Percentiles rank a stretch among this genome's conserved stretches.
Conservation (phyloP, 2,888 invertebrate genomes). For the Elgonia sp. region DNA sequence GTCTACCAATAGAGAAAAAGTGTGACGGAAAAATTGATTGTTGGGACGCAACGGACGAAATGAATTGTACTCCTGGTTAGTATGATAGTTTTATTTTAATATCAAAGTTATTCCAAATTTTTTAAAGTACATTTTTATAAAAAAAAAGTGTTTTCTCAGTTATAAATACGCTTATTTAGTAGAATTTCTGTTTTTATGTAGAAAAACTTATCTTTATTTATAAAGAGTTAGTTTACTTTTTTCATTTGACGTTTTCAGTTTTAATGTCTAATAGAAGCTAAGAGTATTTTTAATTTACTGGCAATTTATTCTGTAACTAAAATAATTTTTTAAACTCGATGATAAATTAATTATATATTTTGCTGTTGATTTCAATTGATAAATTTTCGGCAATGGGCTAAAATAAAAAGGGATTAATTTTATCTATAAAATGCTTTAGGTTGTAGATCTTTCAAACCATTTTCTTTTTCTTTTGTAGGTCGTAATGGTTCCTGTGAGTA, state of each 20-base stretch:
- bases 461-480: constrained; percentile 82
- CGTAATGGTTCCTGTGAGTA: constrained; percentile 85
- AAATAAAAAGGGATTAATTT: constrained; percentile 1
- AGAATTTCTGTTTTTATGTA: too few relatives aligned
- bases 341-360: not conserved
- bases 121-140: not conserved
- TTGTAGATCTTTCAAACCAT: constrained; percentile 58
- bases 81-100: constrained; percentile 26
- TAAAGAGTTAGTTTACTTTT: too few relatives aligned
- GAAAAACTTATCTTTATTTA: too few relatives aligned
- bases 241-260: too few relatives aligned
- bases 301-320: too few relatives aligned
- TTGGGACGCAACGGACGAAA: constrained; percentile 93
- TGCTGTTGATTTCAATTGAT: not conserved
- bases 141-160: too few relatives aligned
- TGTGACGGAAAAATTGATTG: constrained; percentile 93
- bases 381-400: not conserved
- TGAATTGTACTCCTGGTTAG: constrained; percentile 90
- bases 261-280: too few relatives aligned
- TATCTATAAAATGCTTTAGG: constrained; percentile 24
- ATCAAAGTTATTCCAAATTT: not conserved
- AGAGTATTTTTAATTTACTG: too few relatives aligned
- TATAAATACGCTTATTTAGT: not conserved
- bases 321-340: not conserved
- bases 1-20: constrained; percentile 90